These are phyloP conservation scores for Caenorhabditis becei DNA, from an alignment of 2,888 invertebrate genomes.

Conservation along the genomic window DNA sequence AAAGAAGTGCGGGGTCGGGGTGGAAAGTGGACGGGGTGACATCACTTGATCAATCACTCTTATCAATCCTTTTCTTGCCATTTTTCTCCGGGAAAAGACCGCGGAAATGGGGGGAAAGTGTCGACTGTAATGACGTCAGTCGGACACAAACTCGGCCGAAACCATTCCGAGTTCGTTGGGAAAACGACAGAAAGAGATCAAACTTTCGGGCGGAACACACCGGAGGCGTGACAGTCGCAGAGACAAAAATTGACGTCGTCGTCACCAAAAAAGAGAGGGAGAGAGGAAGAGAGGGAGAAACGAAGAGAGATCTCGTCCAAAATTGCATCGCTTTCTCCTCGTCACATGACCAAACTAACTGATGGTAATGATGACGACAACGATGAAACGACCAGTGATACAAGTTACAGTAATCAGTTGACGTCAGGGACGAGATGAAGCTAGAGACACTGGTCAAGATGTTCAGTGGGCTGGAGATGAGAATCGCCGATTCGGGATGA, in stretches of 20 bases:
- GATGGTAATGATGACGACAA: conserved; percentile 14
- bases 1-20: not conserved
- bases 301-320: conserved; percentile 30
- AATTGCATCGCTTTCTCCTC: conserved; percentile 8
- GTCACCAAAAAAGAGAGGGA: conserved; percentile 20
- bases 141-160: not conserved
- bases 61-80: conserved; percentile 11
- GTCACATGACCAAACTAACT: conserved; percentile 33
- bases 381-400: conserved; percentile 15
- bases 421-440: not conserved
- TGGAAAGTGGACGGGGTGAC: conserved; percentile 30
- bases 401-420: conserved; percentile 35
- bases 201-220: conserved; percentile 27
- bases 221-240: conserved; percentile 19
- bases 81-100: conserved; percentile 20
- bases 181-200: conserved; percentile 23
- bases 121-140: conserved; percentile 38
- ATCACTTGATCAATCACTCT: conserved; percentile 51
- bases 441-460: conserved; percentile 16
- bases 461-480: conserved; percentile 2
- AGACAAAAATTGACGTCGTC: conserved; percentile 9
- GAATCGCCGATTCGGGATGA: conserved; percentile 6
- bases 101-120: conserved; percentile 18
- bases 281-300: conserved; percentile 23
- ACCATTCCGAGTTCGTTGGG: not conserved